Base-by-base conservation (phyloP, 2,113 vertebrate genomes). In the Caranx ignobilis region DNA sequence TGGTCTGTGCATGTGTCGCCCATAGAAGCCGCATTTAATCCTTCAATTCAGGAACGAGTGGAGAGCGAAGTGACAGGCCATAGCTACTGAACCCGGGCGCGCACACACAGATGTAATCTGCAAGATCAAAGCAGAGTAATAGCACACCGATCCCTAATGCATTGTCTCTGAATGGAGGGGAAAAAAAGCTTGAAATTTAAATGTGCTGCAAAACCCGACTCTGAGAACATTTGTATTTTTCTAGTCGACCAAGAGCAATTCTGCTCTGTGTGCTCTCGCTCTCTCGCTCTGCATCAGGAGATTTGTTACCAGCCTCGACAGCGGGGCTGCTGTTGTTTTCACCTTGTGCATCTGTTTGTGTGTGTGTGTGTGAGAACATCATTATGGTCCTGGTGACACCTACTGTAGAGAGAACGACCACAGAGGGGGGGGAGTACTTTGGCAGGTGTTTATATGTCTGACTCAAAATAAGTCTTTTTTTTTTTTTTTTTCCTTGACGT, bases 61-160 rank as follows among this genome's bases (percentile, higher is more conserved):
- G 15, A 26, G 68, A 86, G 84, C 11, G 62, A 81, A 77, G 52
- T 79, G 84, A 79, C 82, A 85, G 72, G 67, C 78, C 67, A 41
- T 26, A 26, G 26, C 26, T 5, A 47, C 41, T 64, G 56, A 73
- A 79, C 83, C 71, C 64, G 67, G 70, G 83, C 72, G 75, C 69
- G 71, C 72, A 74, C 71, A 73, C 72, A 74, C 59, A 67, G 77
- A 77, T 84, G 79, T 75, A 81, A 85, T 90, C 81, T 86, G 60
- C 63, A 59, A 71, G 80, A 90, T 90, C 78, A 90, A 86, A 90
- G 73, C 41, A 8, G 59, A 77, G 81, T 75, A 84, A 86, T 39
- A 76, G 59, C 61, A 56, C 65, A 71, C 32, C 35, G 57, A 83
- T 85, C 84, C 76, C 83, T 75, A 54, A 89, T 83, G 87, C 77